A percentile compares a stretch with the other conserved stretches of the same genome.
phyloP scores from a whole-genome alignment of 2,113 vertebrate species.

The Actenoides lindsayi region DNA sequence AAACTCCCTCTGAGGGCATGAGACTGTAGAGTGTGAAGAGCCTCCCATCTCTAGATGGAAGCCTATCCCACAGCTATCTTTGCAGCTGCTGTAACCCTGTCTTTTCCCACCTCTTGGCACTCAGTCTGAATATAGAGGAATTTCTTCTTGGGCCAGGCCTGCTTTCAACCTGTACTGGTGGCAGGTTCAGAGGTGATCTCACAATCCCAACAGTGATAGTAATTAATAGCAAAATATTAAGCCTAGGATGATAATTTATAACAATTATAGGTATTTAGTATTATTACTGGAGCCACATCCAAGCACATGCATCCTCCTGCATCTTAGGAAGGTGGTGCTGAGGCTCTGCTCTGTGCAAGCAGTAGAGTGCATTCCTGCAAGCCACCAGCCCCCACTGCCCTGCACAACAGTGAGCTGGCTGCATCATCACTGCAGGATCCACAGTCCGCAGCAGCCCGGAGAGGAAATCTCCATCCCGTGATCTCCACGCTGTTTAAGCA shows the following conservation, averaged over 20 bases:
- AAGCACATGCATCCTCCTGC: background rate
- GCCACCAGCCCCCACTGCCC: background rate
- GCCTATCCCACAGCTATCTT: background rate
- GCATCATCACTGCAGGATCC: background rate
- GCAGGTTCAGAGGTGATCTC: background rate
- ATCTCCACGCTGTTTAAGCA: background rate
- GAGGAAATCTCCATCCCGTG: background rate
- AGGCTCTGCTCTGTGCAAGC: background rate
- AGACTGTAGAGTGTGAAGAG: background rate
- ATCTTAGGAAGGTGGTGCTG: background rate
- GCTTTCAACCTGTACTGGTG: background rate
- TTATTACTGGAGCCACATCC: background rate
- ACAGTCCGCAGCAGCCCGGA: background rate
- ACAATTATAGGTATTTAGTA: background rate
- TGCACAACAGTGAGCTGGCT: background rate
- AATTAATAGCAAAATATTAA: background rate
- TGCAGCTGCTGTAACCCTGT: background rate
- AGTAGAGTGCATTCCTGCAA: background rate
- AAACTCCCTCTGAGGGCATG: background rate
- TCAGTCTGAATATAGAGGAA: background rate
- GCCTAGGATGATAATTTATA: background rate
- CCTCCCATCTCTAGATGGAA: background rate
- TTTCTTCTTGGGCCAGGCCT: background rate
- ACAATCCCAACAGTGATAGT: background rate
- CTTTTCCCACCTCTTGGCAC: background rate